Evolutionary conservation across 2,888 invertebrate genomes (phyloP).

Genomic region (Melanostoma scalare): DNA sequence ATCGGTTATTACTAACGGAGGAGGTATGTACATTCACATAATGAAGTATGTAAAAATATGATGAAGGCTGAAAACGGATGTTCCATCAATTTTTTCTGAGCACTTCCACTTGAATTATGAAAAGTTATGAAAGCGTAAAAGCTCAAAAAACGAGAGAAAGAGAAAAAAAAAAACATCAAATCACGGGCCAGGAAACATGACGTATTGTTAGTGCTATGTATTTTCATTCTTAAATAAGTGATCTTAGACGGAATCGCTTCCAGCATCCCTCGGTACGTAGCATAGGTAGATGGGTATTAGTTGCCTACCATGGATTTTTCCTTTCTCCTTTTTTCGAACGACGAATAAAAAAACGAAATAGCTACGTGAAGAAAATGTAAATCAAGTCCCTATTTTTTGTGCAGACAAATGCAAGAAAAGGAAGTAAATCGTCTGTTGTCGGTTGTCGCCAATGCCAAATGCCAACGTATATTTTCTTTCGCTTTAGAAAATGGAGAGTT

Average conservation of each 20-base stretch:
- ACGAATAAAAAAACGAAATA: too few relatives aligned
- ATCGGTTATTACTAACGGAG: too few relatives aligned
- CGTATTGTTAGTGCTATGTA: conserved; percentile 40
- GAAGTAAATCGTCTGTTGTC: conserved; percentile 52
- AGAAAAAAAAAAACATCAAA: conserved; percentile 1
- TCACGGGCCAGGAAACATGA: conserved; percentile 28
- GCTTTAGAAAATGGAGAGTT: too few relatives aligned
- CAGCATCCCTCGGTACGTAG: too few relatives aligned
- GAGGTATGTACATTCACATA: too few relatives aligned
- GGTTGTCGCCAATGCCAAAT: not conserved
- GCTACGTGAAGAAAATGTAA: conserved; percentile 1
- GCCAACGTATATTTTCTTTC: conserved; percentile 16
- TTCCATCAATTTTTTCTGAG: conserved; percentile 49
- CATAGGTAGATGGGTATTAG: too few relatives aligned
- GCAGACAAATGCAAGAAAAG: conserved; percentile 19
- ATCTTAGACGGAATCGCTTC: not conserved
- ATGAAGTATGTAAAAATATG: not conserved
- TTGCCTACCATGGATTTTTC: too few relatives aligned
- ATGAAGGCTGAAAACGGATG: conserved; percentile 45
- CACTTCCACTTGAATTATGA: too few relatives aligned
- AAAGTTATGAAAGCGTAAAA: conserved; percentile 26
- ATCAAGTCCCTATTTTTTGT: conserved; percentile 38
- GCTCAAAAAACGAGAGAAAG: not conserved
- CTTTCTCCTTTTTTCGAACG: too few relatives aligned
- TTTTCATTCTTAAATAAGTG: conserved; percentile 35